These are phyloP conservation scores for Acromyrmex echinatior DNA, from an alignment of 1,140 invertebrate species.

Conservation along the genomic window DNA sequence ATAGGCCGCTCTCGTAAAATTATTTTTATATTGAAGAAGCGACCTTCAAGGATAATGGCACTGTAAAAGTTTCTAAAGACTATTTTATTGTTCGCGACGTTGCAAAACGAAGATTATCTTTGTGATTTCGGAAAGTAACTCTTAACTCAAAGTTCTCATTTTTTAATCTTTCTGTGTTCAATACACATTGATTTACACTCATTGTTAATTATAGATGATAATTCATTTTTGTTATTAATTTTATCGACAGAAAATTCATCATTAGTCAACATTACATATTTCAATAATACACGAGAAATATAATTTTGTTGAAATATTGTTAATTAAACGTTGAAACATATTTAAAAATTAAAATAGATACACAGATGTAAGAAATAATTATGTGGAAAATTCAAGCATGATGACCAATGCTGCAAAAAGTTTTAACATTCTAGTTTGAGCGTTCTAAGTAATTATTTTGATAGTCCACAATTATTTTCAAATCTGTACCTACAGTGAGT, in stretches of 20 bases:
- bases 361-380: too few relatives aligned
- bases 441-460: too few relatives aligned
- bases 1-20: not conserved
- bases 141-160: not conserved
- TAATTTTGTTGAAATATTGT: too few relatives aligned
- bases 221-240: not conserved
- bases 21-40: conserved; percentile 19
- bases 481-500: too few relatives aligned
- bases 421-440: too few relatives aligned
- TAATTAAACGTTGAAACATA: too few relatives aligned
- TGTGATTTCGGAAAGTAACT: not conserved
- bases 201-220: not conserved
- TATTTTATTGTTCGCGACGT: not conserved
- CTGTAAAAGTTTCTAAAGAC: not conserved
- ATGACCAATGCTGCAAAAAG: too few relatives aligned
- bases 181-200: not conserved
- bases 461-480: too few relatives aligned
- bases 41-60: not conserved
- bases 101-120: not conserved
- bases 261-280: not conserved
- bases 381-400: too few relatives aligned
- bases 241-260: not conserved
- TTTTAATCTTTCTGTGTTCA: not conserved
- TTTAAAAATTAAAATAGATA: too few relatives aligned
- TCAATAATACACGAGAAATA: not conserved